Conservation (phyloP, 2,113 vertebrate species). For the Delphinus delphis region DNA sequence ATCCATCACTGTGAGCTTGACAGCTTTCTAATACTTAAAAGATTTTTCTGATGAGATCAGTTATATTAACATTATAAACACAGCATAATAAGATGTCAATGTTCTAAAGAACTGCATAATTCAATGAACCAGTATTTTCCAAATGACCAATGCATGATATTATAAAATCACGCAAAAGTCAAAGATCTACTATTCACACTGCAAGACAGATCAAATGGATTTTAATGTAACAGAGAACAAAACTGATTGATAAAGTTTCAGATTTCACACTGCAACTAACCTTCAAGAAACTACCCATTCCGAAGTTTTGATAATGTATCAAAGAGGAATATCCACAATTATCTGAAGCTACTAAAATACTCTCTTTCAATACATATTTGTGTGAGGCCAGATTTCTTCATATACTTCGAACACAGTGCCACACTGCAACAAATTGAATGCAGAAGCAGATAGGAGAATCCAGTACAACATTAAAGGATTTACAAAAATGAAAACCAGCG, state of each 20-base stretch:
- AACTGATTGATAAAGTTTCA: background rate
- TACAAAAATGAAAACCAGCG: background rate
- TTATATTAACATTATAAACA: background rate
- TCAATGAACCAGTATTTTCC: background rate
- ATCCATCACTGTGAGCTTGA: background rate
- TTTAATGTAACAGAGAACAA: background rate
- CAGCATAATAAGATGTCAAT: background rate
- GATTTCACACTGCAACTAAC: background rate
- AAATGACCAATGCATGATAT: background rate
- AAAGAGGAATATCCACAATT: background rate
- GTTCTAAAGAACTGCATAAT: background rate
- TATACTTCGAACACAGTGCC: background rate
- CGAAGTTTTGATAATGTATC: background rate
- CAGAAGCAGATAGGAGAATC: background rate
- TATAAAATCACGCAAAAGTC: background rate
- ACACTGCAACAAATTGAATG: background rate
- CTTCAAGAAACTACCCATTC: constrained; percentile 7
- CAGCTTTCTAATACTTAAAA: background rate
- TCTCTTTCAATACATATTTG: background rate
- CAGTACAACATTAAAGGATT: background rate
- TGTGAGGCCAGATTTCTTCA: background rate
- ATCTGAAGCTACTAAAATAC: background rate
- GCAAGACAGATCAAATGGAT: background rate
- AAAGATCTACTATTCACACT: background rate
- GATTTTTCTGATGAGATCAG: background rate